Evolutionary conservation across 2,888 invertebrate species (phyloP).

Genomic region (Brachypterus glaber): DNA sequence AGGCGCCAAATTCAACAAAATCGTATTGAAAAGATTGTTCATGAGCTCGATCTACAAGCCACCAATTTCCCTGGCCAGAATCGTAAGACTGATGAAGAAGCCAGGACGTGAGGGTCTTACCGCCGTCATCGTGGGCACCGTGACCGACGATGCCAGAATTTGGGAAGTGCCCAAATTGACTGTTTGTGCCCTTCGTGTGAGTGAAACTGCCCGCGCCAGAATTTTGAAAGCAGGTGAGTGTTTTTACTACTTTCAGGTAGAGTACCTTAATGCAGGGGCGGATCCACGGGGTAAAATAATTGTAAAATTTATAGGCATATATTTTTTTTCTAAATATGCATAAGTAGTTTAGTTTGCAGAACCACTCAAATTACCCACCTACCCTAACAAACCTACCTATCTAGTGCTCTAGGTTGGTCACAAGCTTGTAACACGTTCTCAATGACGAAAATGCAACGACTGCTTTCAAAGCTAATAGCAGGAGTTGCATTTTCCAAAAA

Average conservation of each 20-base stretch:
- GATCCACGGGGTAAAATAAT: no score
- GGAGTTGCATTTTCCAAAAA: no score
- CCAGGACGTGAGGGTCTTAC: slow-evolving; percentile 77
- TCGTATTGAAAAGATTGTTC: slow-evolving; percentile 86
- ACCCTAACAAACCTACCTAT: no score
- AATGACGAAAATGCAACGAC: no score
- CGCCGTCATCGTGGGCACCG: slow-evolving; percentile 88
- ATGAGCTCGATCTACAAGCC: slow-evolving; percentile 96
- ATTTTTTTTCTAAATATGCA: no score
- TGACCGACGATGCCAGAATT: slow-evolving; percentile 91
- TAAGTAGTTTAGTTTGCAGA: neutral
- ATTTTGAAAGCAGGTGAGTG: slow-evolving; percentile 86
- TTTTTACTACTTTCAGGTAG: slow-evolving; percentile 46
- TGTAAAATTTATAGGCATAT: no score
- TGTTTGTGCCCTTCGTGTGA: slow-evolving; percentile 89
- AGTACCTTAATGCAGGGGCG: no score
- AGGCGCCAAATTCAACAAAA: slow-evolving; percentile 91
- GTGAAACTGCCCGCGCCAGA: slow-evolving; percentile 89
- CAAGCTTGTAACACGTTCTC: no score
- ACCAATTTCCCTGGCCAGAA: slow-evolving; percentile 83
- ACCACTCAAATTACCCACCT: no score
- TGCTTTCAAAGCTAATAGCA: no score
- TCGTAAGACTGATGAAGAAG: slow-evolving; percentile 80
- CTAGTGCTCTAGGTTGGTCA: no score
- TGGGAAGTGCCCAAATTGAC: slow-evolving; percentile 86